A percentile compares a stretch with the other conserved stretches of the same genome.
Conservation (phyloP, 2,888 invertebrate genomes). For the Aquatica leii region DNA sequence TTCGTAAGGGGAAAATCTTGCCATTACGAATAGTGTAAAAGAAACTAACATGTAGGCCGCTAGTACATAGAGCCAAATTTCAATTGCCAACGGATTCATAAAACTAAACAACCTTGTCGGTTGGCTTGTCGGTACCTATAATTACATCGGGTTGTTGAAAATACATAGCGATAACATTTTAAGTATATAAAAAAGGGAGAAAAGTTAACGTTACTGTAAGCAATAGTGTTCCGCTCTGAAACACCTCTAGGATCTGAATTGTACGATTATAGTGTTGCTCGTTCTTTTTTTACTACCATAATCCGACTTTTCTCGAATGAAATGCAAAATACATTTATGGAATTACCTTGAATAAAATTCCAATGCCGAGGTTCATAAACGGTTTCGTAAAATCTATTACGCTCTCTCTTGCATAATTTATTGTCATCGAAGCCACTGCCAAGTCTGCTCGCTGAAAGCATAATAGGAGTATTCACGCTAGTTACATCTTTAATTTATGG, state of each 20-base stretch:
- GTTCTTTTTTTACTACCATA: conserved; percentile 16
- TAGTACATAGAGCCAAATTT: conserved; percentile 96
- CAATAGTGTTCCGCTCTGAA: conserved; percentile 26
- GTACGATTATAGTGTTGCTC: conserved; percentile 26
- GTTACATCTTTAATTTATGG: conserved; percentile 22
- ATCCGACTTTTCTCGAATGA: conserved; percentile 20
- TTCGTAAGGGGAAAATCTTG: conserved; percentile 96
- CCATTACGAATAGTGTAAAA: conserved; percentile 94
- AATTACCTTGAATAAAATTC: conserved; percentile 90
- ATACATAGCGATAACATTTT: neutral
- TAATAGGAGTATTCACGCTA: conserved; percentile 24
- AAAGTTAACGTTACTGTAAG: conserved; percentile 24
- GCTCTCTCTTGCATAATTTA: conserved; percentile 94
- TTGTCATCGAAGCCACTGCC: conserved; percentile 97
- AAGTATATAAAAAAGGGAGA: neutral
- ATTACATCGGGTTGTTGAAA: conserved; percentile 29
- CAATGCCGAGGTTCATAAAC: conserved; percentile 97
- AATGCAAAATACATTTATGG: conserved; percentile 48
- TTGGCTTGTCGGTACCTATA: conserved; percentile 87
- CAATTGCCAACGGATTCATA: conserved; percentile 93
- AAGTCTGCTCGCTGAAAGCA: conserved; percentile 86
- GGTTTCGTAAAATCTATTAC: conserved; percentile 98
- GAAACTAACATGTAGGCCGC: conserved; percentile 94
- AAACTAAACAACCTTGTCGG: conserved; percentile 93
- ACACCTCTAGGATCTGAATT: conserved; percentile 25